These are phyloP conservation scores for Panurus biarmicus DNA, from an alignment of 2,113 vertebrate species.

Conservation along the genomic window DNA sequence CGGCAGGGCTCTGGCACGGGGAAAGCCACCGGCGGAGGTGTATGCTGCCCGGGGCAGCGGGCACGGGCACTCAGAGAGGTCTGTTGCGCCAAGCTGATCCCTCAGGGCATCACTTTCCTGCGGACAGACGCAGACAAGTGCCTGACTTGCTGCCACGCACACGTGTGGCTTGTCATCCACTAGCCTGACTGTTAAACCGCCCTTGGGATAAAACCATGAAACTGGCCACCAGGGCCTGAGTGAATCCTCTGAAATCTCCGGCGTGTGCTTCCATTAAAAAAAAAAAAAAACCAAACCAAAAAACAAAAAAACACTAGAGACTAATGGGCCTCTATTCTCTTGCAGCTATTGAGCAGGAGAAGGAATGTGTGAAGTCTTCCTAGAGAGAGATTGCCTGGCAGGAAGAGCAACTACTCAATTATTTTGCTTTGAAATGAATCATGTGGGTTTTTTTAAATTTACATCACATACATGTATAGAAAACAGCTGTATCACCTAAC, in stretches of 20 bases:
- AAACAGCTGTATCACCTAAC: not conserved
- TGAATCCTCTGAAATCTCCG: not conserved
- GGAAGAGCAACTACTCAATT: not conserved
- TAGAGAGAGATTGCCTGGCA: slow-evolving; percentile 30
- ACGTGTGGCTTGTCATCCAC: not conserved
- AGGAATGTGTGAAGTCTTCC: slow-evolving; percentile 68
- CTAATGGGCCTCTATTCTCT: slow-evolving; percentile 22
- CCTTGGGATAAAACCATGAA: not conserved
- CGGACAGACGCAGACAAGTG: not conserved
- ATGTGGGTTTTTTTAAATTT: slow-evolving; percentile 11
- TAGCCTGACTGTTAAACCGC: not conserved
- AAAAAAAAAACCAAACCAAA: too few relatives aligned
- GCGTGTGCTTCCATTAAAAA: not conserved
- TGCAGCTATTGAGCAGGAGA: slow-evolving; percentile 81
- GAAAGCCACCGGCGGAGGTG: not conserved
- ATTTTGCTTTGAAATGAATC: slow-evolving; percentile 14
- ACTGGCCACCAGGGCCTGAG: not conserved
- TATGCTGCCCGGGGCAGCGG: not conserved
- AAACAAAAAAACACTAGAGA: accelerated
- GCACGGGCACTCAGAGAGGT: accelerated
- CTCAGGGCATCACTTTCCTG: not conserved
- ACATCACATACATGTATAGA: not conserved
- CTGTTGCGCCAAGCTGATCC: not conserved
- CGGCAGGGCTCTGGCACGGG: not conserved
- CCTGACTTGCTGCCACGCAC: not conserved